These are phyloP conservation scores for Pseudococcus longispinus DNA, from an alignment of 2,888 invertebrate species.

Conservation along the genomic window DNA sequence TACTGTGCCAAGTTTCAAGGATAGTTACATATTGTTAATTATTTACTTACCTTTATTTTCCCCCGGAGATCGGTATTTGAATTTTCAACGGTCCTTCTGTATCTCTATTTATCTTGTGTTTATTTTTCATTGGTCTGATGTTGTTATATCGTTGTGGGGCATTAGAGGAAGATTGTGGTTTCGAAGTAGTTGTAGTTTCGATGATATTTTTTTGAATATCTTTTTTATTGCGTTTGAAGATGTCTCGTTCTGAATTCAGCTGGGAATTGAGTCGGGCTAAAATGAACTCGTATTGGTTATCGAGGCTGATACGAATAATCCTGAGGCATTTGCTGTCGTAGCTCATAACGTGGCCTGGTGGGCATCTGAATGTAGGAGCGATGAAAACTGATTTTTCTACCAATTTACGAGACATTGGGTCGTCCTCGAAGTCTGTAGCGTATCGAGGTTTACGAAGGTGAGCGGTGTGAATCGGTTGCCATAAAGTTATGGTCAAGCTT, in stretches of 20 bases:
- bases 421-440: not conserved
- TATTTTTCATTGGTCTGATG: not conserved
- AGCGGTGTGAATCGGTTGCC: not conserved
- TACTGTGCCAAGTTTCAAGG: not conserved
- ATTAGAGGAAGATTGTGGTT: not conserved
- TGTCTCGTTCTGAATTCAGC: not conserved
- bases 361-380: not conserved
- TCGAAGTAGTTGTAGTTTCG: not conserved
- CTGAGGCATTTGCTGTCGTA: not conserved
- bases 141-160: not conserved
- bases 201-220: not conserved
- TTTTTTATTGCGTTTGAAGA: not conserved
- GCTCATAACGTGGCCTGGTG: not conserved
- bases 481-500: not conserved
- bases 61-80: not conserved
- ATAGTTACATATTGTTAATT: not conserved
- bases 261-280: not conserved
- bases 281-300: not conserved
- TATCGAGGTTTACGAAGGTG: not conserved
- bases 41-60: not conserved
- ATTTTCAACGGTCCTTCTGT: not conserved
- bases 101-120: not conserved
- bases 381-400: conserved; percentile 43
- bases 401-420: not conserved
- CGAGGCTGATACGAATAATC: not conserved